Evolutionary conservation across 2,888 invertebrate species (phyloP).

Genomic region (Eustalomyia histrio): DNA sequence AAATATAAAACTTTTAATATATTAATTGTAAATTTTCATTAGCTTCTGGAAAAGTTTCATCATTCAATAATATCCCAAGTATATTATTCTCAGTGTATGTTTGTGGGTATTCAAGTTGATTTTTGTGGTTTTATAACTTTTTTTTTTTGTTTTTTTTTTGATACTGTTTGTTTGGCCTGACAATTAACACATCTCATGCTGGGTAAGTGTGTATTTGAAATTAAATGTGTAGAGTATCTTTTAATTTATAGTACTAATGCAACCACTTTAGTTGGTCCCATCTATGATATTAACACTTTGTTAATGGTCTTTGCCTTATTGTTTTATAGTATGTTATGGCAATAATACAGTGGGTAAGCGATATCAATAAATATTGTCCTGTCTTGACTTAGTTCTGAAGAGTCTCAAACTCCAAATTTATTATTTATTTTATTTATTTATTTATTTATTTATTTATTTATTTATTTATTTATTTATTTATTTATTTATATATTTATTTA

Average conservation of each 20-base stretch:
- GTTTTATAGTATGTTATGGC: conserved; percentile 34
- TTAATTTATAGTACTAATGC: conserved; percentile 42
- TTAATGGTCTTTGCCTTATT: conserved; percentile 46
- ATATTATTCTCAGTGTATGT: neutral
- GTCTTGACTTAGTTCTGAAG: no score
- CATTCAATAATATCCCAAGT: no score
- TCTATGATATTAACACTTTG: conserved; percentile 58
- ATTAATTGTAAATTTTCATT: no score
- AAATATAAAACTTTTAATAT: no score
- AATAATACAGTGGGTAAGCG: neutral
- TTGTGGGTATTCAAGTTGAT: conserved; percentile 22
- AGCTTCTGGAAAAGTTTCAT: no score
- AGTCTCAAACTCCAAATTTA: no score
- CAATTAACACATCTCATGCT: conserved; percentile 54
- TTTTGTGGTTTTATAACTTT: conserved; percentile 38
- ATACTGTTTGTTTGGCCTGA: conserved; percentile 28
- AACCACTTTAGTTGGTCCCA: conserved; percentile 36
- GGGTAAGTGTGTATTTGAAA: neutral
- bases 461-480: no score
- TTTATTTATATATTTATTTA: no score
- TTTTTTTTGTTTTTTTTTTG: conserved; percentile 35
- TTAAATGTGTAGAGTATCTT: conserved; percentile 29
- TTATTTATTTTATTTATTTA: no score
- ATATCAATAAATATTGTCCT: no score
- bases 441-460: no score